These are phyloP conservation scores for Brienomyrus longianalis DNA, from an alignment of 2,113 vertebrate species.

Conservation along the genomic window DNA sequence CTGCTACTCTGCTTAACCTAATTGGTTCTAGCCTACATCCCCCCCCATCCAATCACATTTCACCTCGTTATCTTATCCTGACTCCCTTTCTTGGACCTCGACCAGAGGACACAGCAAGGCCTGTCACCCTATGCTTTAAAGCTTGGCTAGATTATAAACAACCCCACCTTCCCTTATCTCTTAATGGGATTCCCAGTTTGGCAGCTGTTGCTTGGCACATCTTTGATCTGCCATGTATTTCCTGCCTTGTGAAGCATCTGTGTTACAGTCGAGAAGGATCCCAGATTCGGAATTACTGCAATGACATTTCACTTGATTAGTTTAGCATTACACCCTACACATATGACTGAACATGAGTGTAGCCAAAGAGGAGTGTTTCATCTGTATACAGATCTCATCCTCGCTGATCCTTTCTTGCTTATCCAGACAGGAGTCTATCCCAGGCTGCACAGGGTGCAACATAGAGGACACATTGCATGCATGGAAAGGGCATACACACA, in stretches of 20 bases:
- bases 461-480: background rate
- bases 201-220: slow-evolving; percentile 24
- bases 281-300: background rate
- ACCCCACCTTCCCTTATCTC: slow-evolving; percentile 28
- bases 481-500: background rate
- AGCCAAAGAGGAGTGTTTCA: background rate
- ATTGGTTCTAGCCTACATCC: background rate
- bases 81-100: background rate
- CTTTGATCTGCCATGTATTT: background rate
- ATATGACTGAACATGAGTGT: background rate
- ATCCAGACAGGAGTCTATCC: background rate
- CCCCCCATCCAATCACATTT: background rate
- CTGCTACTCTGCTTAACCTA: background rate
- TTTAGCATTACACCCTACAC: background rate
- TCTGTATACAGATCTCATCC: background rate
- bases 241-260: slow-evolving; percentile 1
- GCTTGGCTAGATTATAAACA: background rate
- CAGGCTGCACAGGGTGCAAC: background rate
- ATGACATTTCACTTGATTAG: background rate
- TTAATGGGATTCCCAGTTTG: slow-evolving; percentile 38
- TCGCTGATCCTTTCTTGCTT: background rate
- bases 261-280: background rate
- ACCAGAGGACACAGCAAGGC: background rate
- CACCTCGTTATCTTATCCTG: background rate
- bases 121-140: background rate